Evolutionary conservation across 2,113 vertebrate species (phyloP), one percentile per base, ranked within the genome.

Genomic region (Otolemur garnettii): DNA sequence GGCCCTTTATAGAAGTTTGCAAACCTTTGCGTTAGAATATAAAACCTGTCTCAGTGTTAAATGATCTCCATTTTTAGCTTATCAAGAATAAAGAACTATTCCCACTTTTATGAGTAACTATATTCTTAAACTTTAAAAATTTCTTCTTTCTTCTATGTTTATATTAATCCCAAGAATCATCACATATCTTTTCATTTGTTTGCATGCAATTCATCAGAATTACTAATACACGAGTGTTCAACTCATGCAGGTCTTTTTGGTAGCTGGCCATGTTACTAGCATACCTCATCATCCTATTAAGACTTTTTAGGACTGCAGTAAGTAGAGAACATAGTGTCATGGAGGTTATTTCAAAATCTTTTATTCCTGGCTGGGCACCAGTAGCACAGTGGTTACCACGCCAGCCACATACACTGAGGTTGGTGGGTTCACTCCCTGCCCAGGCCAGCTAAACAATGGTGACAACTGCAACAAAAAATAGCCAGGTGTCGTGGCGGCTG

Each of bases 11-110:
- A 12, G 33, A 78, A 86, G 50, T 94, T 93, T 93, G 42, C 11
- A 53, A 93, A 35, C 14, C 42, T 45, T 24, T 75, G 15, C 77
- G 68, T 38, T 96, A 78, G 82, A 86, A 90, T 89, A 79, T 69
- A 75, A 88, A 92, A 60, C 30, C 15, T 81, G 33, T 62, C n/a
- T 84, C 28, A 42, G 21, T 57, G 55, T 78, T 78, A 7, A 81
- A 50, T 87, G 62, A 90, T n/a, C 62, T 55, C 86, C 33, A 80
- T 59, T 86, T 78, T 59, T 97, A 78, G 26, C 87, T 90, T 79
- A 69, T 21, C 42, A 38, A 66, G 74, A 68, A 71, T 83, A 74
- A 93, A 93, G 33, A 66, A 86, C 18, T 84, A 74, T 69, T 1
- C 3, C 77, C 28, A 86, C 28, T 90, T 75, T 72, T 50, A 53